A percentile compares a stretch with the other conserved stretches of the same genome.
phyloP scores from a whole-genome alignment of 2,113 vertebrate genomes.

The Hydropotes inermis region DNA sequence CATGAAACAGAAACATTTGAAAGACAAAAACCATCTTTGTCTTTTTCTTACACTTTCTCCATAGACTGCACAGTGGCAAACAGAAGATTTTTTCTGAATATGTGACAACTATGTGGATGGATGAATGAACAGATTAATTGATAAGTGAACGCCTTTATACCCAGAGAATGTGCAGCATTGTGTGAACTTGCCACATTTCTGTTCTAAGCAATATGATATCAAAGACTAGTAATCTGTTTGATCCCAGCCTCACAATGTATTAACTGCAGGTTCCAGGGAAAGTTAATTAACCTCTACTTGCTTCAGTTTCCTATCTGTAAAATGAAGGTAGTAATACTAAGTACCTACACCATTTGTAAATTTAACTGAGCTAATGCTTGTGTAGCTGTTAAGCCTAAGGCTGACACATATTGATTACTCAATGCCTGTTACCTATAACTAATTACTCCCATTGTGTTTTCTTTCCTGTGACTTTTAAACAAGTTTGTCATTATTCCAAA shows the following conservation, averaged over 20 bases:
- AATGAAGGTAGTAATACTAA: neutral
- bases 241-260: neutral
- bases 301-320: neutral
- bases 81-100: neutral
- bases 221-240: neutral
- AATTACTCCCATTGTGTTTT: neutral
- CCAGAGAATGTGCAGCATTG: neutral
- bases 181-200: neutral
- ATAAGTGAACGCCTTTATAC: neutral
- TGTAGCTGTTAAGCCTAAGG: neutral
- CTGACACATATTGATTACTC: neutral
- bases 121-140: rapidly evolving
- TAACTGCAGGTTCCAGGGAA: neutral
- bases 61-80: neutral
- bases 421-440: neutral
- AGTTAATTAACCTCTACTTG: neutral
- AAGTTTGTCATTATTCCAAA: neutral
- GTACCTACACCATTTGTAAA: neutral
- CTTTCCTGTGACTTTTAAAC: neutral
- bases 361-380: neutral
- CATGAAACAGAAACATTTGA: neutral
- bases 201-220: neutral
- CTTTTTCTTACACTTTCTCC: neutral
- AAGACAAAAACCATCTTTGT: neutral
- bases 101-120: neutral